phyloP scores from a whole-genome alignment of 2,888 invertebrate genomes.

The Rotaria socialis region DNA sequence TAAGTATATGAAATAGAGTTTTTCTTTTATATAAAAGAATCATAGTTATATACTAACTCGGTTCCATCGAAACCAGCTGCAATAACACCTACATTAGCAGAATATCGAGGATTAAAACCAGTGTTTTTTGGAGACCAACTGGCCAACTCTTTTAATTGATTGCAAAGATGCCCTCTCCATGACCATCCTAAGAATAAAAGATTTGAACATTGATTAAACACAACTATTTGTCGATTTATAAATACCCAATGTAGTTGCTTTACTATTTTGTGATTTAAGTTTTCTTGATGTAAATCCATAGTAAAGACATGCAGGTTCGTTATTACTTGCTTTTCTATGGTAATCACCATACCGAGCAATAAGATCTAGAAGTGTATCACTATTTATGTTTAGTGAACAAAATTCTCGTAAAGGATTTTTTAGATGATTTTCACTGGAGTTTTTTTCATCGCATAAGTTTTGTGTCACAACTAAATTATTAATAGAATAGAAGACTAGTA shows the following conservation, averaged over 20 bases:
- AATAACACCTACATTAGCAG: not conserved
- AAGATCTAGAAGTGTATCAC: not conserved
- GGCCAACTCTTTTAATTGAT: not conserved
- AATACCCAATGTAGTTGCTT: not conserved
- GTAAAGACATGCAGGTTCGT: slow-evolving; percentile 10
- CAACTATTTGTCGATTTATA: too few relatives aligned
- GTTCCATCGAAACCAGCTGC: not conserved
- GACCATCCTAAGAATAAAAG: not conserved
- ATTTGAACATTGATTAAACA: not conserved
- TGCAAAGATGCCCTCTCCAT: not conserved
- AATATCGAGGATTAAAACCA: slow-evolving; percentile 19
- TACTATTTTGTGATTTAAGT: not conserved
- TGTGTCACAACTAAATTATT: not conserved
- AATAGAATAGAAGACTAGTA: not conserved
- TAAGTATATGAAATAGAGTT: too few relatives aligned
- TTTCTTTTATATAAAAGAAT: too few relatives aligned
- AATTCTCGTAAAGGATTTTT: not conserved
- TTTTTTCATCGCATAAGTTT: not conserved
- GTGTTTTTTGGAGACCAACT: not conserved
- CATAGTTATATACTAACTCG: not conserved
- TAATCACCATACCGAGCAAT: not conserved
- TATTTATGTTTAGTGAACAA: not conserved
- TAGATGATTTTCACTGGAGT: not conserved
- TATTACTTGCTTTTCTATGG: not conserved
- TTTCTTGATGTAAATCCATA: slow-evolving; percentile 25